phyloP scores from a whole-genome alignment of 2,113 vertebrate genomes.

The Gallinago undulata region DNA sequence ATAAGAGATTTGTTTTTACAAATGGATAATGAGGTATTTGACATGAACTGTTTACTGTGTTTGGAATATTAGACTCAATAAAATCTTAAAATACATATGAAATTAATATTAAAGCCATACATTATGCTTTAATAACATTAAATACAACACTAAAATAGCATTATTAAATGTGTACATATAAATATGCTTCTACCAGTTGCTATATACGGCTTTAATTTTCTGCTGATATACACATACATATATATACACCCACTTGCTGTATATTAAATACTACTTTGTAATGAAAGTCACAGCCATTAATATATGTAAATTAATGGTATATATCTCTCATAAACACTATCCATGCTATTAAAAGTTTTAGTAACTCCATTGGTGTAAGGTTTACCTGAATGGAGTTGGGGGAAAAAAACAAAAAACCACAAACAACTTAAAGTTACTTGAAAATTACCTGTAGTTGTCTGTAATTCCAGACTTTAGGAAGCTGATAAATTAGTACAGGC shows the following conservation, averaged over 20 bases:
- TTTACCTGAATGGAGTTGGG: background rate
- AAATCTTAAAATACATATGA: background rate
- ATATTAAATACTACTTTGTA: background rate
- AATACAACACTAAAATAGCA: background rate
- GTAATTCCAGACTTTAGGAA: background rate
- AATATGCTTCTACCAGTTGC: background rate
- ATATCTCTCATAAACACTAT: background rate
- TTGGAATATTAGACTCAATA: slow-evolving; percentile 1
- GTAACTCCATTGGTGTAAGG: background rate
- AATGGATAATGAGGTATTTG: slow-evolving; percentile 19
- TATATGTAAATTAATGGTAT: background rate
- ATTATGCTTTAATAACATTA: slow-evolving; percentile 13
- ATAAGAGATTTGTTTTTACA: background rate
- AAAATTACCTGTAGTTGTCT: background rate
- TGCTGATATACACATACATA: background rate
- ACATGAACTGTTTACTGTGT: background rate
- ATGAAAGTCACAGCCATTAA: background rate
- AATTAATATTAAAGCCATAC: slow-evolving; percentile 19
- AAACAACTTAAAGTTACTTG: background rate
- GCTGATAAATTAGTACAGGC: background rate
- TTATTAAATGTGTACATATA: background rate
- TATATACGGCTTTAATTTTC: slow-evolving; percentile 55
- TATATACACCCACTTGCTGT: background rate
- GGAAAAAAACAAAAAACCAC: background rate
- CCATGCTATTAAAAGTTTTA: background rate